Evolutionary conservation across 2,113 vertebrate genomes (phyloP), one percentile per base, ranked within the genome.

Genomic region (Myotis brandtii): DNA sequence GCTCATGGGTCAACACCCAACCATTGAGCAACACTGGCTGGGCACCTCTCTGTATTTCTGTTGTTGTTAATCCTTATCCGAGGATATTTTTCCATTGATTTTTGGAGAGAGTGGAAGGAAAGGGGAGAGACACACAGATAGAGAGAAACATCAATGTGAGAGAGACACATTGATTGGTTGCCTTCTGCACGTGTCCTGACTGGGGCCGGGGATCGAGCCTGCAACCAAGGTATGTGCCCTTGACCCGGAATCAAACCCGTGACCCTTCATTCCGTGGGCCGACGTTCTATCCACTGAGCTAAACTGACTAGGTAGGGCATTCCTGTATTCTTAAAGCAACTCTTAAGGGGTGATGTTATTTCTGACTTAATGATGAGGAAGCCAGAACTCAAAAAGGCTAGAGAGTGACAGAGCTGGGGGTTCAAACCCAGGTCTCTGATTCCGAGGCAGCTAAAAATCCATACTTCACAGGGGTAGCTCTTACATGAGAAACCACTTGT

Each of bases 361-460:
- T 30, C 85, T 77, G 37, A 73, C n/a, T 82, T 59, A 93, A 81
- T 79, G 34, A 69, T 34, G 64, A 93, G 86, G 69, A 95, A 93
- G 50, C 73, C 40, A 30, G 50, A 52, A 64, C 70, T 92, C 72
- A 67, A 7, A 91, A 82, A 89, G 77, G 50, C 80, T 90, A 11
- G 67, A n/a, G 62, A 62, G 37, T 84, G 69, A 37, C 1, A 10
- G 73, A 32, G n/a, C 34, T 32, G 16, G 18, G 25, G 8, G 9
- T 84, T 67, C 23, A 66, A 77, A 84, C 83, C 18, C 37, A 83
- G 48, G 21, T 50, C 59, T 88, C 48, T 89, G 69, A 40, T 73
- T 81, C 62, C 14, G 5, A 34, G 73, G 54, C 25, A 67, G 75
- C 59, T 30, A 0, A 46, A 40, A 50, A 14, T 52, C 66, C 3